Conservation (phyloP, 35 echinoderm and acorn worm genomes). For the Eucidaris tribuloides region DNA sequence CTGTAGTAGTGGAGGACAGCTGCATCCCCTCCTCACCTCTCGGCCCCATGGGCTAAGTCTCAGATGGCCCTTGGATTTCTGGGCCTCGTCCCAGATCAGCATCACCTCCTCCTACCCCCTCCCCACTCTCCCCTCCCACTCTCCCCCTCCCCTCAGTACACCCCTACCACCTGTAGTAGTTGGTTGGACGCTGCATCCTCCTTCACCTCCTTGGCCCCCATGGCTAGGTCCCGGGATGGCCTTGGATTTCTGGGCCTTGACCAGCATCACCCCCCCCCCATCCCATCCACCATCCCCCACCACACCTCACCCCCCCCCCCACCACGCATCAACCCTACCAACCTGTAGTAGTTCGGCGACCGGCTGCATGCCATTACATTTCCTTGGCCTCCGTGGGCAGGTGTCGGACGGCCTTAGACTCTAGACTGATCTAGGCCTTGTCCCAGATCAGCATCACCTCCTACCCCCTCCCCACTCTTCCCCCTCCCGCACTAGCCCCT, state of each 20-base stretch:
- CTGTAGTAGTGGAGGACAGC: constrained; percentile 84
- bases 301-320: constrained; percentile 27
- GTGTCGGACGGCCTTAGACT: constrained; percentile 73
- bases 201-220: constrained; percentile 30
- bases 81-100: constrained; percentile 73
- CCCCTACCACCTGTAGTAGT: too few relatives aligned
- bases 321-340: too few relatives aligned
- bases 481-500: constrained; percentile 42
- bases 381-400: constrained; percentile 71
- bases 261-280: constrained; percentile 50
- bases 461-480: constrained; percentile 31
- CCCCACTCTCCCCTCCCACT: too few relatives aligned
- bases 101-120: constrained; percentile 50
- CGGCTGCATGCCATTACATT: too few relatives aligned
- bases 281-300: constrained; percentile 55
- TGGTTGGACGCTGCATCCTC: too few relatives aligned
- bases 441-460: constrained; percentile 65
- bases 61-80: constrained; percentile 66
- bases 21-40: constrained; percentile 67
- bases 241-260: constrained; percentile 27
- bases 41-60: constrained; percentile 73
- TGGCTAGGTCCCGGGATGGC: constrained; percentile 41
- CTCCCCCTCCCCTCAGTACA: too few relatives aligned
- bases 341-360: neutral
- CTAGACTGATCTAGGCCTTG: constrained; percentile 42